These are phyloP conservation scores for Dermolepida albohirtum DNA, from an alignment of 2,888 invertebrate species.

Conservation along the genomic window DNA sequence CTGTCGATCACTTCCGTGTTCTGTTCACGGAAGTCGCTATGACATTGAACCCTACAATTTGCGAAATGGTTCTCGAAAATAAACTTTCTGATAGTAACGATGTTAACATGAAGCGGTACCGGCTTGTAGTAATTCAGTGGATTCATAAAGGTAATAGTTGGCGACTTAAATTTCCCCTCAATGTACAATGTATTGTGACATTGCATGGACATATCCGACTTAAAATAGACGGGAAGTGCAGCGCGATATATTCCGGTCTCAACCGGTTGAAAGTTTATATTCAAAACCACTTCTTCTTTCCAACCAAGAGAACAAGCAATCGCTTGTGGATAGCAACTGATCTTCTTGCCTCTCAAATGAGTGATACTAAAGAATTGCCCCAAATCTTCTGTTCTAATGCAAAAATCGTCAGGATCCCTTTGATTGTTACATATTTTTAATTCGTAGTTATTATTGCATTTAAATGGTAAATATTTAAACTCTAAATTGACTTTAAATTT, in stretches of 20 bases:
- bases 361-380: conserved; percentile 8
- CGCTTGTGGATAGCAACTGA: conserved; percentile 1
- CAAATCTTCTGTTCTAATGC: conserved; percentile 32
- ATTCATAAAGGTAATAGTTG: background rate
- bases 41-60: background rate
- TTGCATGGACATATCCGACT: background rate
- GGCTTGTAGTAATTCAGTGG: background rate
- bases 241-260: background rate
- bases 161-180: conserved; percentile 5
- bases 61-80: background rate
- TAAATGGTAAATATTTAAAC: background rate
- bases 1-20: background rate
- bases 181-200: conserved; percentile 10
- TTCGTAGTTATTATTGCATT: conserved; percentile 5
- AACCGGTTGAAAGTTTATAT: conserved; percentile 1
- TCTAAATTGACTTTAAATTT: conserved; percentile 42
- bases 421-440: conserved; percentile 14
- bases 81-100: background rate
- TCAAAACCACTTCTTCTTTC: conserved; percentile 15
- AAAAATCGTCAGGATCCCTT: conserved; percentile 20
- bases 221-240: conserved; percentile 10
- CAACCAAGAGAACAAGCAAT: conserved; percentile 12
- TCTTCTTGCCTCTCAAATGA: background rate
- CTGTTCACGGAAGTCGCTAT: background rate
- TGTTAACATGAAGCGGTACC: background rate